A percentile compares a stretch with the other conserved stretches of the same genome.
phyloP scores from a whole-genome alignment of 2,113 vertebrate species.

The Telmatochromis sp. region DNA sequence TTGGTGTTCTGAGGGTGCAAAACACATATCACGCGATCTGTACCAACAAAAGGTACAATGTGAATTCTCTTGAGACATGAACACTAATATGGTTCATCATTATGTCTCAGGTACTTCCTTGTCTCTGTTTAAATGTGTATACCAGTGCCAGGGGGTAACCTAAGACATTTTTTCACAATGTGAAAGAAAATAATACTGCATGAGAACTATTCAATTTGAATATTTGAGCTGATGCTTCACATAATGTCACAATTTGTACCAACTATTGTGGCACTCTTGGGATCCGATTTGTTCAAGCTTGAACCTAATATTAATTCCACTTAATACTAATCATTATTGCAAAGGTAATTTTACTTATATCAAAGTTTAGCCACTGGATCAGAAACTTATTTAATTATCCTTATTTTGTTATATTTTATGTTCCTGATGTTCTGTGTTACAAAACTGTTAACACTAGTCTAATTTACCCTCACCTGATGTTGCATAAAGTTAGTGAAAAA shows the following conservation, averaged over 20 bases:
- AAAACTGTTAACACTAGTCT: background rate
- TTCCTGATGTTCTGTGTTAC: background rate
- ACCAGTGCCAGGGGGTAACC: background rate
- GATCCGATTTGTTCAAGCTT: background rate
- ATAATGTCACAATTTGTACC: background rate
- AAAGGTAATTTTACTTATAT: background rate
- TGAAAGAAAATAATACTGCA: background rate
- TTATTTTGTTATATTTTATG: background rate
- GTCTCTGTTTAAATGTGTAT: background rate
- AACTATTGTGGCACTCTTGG: background rate
- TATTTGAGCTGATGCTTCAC: background rate
- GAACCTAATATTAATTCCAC: background rate
- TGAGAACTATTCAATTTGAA: background rate
- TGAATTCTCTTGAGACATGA: background rate
- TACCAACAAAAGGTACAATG: background rate
- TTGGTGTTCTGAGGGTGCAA: background rate
- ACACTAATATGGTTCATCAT: background rate
- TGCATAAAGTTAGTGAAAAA: background rate
- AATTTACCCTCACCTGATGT: background rate
- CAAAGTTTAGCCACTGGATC: background rate
- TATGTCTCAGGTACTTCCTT: background rate
- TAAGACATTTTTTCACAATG: background rate
- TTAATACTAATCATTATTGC: background rate
- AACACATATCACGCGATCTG: background rate
- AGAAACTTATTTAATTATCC: background rate